Evolutionary conservation across 1,140 invertebrate genomes (phyloP), one percentile per base, ranked within the genome.

Genomic region (Drosophila bifasciata): DNA sequence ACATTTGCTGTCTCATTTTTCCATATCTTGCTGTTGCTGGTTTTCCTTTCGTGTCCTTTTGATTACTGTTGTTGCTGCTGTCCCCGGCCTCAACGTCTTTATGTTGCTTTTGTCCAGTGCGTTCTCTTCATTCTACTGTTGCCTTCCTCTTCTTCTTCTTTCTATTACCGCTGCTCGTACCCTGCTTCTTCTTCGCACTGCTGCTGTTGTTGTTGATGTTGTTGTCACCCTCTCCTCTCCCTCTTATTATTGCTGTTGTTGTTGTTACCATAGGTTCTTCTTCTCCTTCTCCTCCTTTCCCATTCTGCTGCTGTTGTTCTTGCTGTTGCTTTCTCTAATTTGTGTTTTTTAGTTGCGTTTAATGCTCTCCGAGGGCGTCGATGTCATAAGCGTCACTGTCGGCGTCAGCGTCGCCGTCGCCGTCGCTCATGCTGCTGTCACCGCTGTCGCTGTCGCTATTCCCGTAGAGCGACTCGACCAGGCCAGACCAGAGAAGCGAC

Each of bases 281-380:
- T 13, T 36, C 32, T 32, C 3, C 28, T 36, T 8, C 11, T 32
- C 6, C 40, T 25, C 6, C 28, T 16, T 2, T 5, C 25, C 6
- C 44, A 4, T 9, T 4, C 19, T 8, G 15, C 53, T 16, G 9
- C 49, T 21, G 28, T 32, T 32, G 28, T 32, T 28, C 6, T 28
- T 67, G 40, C 50, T 11, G 58, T 41, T 61, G 63, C 45, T 58
- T 68, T 64, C 69, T 80, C 68, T 84, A 85, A 84, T 80, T 86
- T 84, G 80, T 85, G 62, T 79, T 72, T 67, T 68, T 56, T 79
- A 70, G 78, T 62, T 67, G 73, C 79, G 72, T 85, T 76, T 81
- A 88, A 85, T 85, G 63, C 81, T 86, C 81, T 80, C 77, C 72
- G 81, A 86, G 83, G 81, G 83, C 81, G 81, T 52, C 81, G 55